Conservation (phyloP, 2,888 invertebrate species). For the Limnephilus lunatus region DNA sequence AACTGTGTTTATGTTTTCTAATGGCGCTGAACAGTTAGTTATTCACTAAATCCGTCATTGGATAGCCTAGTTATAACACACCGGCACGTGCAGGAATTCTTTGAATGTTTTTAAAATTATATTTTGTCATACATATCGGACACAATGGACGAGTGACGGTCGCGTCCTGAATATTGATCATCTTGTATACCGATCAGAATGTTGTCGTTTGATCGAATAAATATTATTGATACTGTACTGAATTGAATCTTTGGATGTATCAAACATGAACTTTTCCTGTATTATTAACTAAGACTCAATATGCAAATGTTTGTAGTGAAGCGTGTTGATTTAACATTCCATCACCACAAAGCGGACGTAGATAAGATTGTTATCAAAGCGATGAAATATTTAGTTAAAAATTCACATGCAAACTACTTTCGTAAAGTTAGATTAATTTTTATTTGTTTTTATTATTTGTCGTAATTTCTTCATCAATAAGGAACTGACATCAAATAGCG, state of each 20-base stretch:
- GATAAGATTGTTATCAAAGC: constrained; percentile 4
- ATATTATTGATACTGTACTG: constrained; percentile 13
- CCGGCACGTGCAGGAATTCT: constrained; percentile 39
- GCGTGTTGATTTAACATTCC: background rate
- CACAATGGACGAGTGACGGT: constrained; percentile 30
- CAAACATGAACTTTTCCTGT: background rate
- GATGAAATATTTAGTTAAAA: background rate
- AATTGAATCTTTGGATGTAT: background rate
- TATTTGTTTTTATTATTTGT: background rate
- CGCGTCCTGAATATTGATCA: constrained; percentile 44
- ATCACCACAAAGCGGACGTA: constrained; percentile 23
- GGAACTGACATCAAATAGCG: background rate
- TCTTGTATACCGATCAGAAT: constrained; percentile 12
- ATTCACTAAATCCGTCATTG: constrained; percentile 45
- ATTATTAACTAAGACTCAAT: background rate
- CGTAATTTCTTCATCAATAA: background rate
- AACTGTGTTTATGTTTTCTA: constrained; percentile 45
- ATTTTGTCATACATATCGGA: constrained; percentile 43
- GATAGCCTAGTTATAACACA: constrained; percentile 39
- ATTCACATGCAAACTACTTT: background rate
- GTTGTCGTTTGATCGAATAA: constrained; percentile 10
- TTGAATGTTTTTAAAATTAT: constrained; percentile 27
- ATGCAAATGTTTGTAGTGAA: background rate
- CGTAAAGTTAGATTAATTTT: background rate
- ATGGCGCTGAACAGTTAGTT: constrained; percentile 56